These are phyloP conservation scores for Drosophila sechellia DNA, from an alignment of 1,140 invertebrate genomes.

Conservation along the genomic window DNA sequence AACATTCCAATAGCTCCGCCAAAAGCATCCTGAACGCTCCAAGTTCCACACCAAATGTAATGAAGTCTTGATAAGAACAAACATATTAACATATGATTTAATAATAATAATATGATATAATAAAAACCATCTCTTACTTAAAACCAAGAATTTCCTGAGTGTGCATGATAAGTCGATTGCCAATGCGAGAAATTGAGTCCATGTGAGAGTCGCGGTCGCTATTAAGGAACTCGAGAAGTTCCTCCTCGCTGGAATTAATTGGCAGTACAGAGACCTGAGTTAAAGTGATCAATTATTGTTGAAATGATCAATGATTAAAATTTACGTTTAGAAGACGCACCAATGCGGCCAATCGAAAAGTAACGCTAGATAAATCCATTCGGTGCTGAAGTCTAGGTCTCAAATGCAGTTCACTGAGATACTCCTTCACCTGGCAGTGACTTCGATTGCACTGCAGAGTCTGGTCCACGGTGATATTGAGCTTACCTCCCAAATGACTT, in stretches of 20 bases:
- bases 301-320: too few relatives aligned
- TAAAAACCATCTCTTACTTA: conserved; percentile 39
- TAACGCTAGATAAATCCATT: conserved; percentile 56
- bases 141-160: conserved; percentile 61
- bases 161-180: conserved; percentile 48
- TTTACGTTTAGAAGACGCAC: conserved; percentile 28
- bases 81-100: too few relatives aligned
- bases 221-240: conserved; percentile 42
- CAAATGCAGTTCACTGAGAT: conserved; percentile 60
- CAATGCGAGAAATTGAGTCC: conserved; percentile 64
- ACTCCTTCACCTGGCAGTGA: conserved; percentile 39
- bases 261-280: conserved; percentile 49
- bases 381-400: conserved; percentile 60
- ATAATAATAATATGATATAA: too few relatives aligned
- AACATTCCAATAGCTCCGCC: conserved; percentile 70
- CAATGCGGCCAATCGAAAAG: conserved; percentile 64
- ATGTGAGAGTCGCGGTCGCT: conserved; percentile 43
- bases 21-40: conserved; percentile 64
- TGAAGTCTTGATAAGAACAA: conserved; percentile 31
- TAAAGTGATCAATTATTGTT: too few relatives aligned
- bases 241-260: conserved; percentile 31
- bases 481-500: conserved; percentile 62
- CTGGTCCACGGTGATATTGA: conserved; percentile 75
- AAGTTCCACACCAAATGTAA: conserved; percentile 48
- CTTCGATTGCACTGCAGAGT: conserved; percentile 54